Evolutionary conservation across 2,888 invertebrate species (phyloP), one percentile per base, ranked within the genome.

Genomic region (Colostygia pectinataria): DNA sequence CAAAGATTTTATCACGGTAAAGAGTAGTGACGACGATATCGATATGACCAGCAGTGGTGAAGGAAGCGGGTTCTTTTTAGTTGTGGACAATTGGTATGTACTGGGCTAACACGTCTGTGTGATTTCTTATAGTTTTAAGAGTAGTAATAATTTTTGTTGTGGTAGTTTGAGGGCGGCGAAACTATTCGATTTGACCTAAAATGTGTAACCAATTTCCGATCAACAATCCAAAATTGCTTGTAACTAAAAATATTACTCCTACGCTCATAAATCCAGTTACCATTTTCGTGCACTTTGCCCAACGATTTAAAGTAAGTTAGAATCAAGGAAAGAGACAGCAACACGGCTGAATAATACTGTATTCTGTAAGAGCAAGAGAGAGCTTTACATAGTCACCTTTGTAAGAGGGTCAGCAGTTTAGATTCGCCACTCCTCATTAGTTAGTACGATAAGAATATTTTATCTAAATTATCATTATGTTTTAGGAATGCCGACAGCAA

Each of bases 401-500:
- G n/a, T n/a, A n/a, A n/a, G n/a, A n/a, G n/a, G n/a, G n/a, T n/a
- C n/a, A n/a, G n/a, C n/a, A n/a, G n/a, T 38, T 7, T 42, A 54
- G 31, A 42, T 64, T 69, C 63, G 65, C 60, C 65, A 65, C 62
- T 51, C 62, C 43, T 41, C 10, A 8, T 23, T 41, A 45, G 40
- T 47, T 6, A 7, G 10, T 10, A 15, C 15, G 1, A 31, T 23
- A 29, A 32, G 37, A 18, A 12, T 39, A 32, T 8, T 31, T 41
- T 59, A 31, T 56, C 27, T 45, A 53, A 59, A 57, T n/a, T n/a
- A n/a, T n/a, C n/a, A 57, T 50, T 66, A 55, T 66, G 61, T 85
- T 85, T 74, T 85, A 90, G 89, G 87, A 70, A 87, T 50, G 80
- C 82, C 44, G 77, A 80, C 38, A 81, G 84, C 71, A 90, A 89